Evolutionary conservation across 1,140 invertebrate species (phyloP).

Genomic region (Drosophila sproati): DNA sequence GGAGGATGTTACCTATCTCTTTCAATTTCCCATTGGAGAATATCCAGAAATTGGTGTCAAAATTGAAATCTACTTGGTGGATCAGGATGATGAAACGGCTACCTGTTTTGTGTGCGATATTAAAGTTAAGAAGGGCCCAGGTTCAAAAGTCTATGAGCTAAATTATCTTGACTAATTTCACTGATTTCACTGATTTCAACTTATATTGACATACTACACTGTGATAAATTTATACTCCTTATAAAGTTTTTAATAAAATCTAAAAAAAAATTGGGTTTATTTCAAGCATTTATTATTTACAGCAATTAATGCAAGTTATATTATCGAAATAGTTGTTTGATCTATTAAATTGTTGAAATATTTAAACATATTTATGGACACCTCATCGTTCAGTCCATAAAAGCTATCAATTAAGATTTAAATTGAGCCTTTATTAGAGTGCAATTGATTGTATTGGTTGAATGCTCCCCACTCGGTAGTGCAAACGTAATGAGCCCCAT

Average conservation of each 20-base stretch:
- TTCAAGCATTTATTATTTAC: background rate
- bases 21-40: constrained; percentile 67
- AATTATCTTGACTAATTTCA: constrained; percentile 45
- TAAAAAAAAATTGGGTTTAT: background rate
- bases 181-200: background rate
- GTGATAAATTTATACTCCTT: constrained; percentile 48
- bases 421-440: constrained; percentile 33
- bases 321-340: no score
- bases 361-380: background rate
- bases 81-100: constrained; percentile 65
- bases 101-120: constrained; percentile 78
- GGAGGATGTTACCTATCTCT: constrained; percentile 79
- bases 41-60: constrained; percentile 78
- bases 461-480: constrained; percentile 24
- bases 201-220: constrained; percentile 50
- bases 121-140: constrained; percentile 67
- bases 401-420: constrained; percentile 35
- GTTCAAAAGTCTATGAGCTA: constrained; percentile 42
- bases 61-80: constrained; percentile 74
- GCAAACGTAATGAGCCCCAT: constrained; percentile 45
- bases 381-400: constrained; percentile 11
- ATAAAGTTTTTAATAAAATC: background rate
- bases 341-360: no score
- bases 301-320: background rate
- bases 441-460: constrained; percentile 31